Conservation (phyloP, 1,140 invertebrate species). For the Neelides sp. region DNA sequence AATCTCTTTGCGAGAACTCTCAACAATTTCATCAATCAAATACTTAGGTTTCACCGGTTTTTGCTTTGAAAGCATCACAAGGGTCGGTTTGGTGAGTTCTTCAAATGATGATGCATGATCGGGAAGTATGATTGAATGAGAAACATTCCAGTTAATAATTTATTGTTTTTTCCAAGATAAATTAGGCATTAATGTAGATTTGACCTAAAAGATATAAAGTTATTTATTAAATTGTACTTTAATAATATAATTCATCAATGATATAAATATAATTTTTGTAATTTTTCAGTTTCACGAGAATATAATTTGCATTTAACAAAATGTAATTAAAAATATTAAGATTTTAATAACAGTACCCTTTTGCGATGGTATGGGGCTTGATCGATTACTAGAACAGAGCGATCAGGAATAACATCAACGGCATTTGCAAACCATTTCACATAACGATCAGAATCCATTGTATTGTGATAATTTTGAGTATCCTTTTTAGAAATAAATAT, state of each 20-base stretch:
- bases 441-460: conserved; percentile 1
- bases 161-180: conserved; percentile 1
- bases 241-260: too few relatives aligned
- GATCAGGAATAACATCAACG: conserved; percentile 1
- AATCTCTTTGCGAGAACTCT: conserved; percentile 5
- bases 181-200: too few relatives aligned
- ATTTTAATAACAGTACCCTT: neutral
- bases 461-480: neutral
- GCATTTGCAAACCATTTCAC: conserved; percentile 7
- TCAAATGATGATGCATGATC: neutral
- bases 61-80: neutral
- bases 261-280: too few relatives aligned
- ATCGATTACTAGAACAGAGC: conserved; percentile 11
- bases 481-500: neutral
- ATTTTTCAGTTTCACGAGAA: too few relatives aligned
- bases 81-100: neutral
- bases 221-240: too few relatives aligned
- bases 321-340: too few relatives aligned
- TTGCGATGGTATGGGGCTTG: conserved; percentile 13
- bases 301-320: too few relatives aligned
- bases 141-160: neutral
- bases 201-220: too few relatives aligned
- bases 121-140: neutral
- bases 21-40: conserved; percentile 6
- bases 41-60: neutral